phyloP scores from a whole-genome alignment of 2,797 vertebrate genomes.

The Lepilemur septentrionalis region DNA sequence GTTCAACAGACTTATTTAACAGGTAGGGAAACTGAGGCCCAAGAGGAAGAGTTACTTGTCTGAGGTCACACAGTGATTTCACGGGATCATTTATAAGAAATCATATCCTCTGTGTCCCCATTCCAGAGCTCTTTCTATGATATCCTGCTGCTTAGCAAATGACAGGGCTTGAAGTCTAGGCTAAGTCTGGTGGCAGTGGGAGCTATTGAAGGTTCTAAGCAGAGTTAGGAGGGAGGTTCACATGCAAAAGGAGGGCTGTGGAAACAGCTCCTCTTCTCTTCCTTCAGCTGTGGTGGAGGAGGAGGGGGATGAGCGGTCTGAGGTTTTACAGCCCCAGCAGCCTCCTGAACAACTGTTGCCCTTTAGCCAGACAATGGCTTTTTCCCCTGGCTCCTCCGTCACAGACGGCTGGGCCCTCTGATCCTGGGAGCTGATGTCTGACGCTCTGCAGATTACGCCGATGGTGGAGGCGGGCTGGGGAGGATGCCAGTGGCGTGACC shows the following conservation, averaged over 20 bases:
- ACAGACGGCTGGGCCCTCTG: not conserved
- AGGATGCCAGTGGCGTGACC: not conserved
- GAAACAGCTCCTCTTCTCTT: not conserved
- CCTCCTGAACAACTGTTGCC: not conserved
- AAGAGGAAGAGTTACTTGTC: not conserved
- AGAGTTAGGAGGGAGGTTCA: not conserved
- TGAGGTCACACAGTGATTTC: not conserved
- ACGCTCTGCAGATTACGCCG: not conserved
- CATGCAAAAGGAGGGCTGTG: not conserved
- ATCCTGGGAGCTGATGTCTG: conserved; percentile 5
- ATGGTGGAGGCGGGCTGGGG: not conserved
- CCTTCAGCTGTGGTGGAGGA: not conserved
- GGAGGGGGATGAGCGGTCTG: not conserved
- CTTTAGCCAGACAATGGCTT: not conserved
- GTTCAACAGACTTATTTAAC: not conserved
- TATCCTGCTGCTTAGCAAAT: not conserved
- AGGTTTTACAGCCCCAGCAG: not conserved
- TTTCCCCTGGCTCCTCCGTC: not conserved
- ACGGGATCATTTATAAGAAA: not conserved
- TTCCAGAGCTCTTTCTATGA: not conserved
- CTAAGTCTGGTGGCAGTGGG: not conserved
- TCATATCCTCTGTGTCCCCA: not conserved
- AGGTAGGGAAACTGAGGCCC: not conserved
- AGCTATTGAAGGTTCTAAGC: not conserved
- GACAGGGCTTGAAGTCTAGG: not conserved